Base-by-base conservation (phyloP, 2,888 invertebrate species). In the Mechanitis mazaeus region DNA sequence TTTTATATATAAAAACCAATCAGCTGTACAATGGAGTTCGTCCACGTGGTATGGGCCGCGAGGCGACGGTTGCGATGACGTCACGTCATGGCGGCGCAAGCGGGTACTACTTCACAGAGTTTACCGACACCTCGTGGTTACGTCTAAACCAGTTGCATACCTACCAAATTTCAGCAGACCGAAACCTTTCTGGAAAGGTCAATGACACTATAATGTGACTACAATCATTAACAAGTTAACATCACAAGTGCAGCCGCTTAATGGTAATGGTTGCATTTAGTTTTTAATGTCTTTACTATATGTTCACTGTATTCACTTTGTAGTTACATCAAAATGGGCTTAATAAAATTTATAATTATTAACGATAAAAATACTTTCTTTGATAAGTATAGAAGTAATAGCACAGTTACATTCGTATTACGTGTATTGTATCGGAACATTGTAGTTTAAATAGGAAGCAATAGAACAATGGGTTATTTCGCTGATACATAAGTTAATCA, bases 81-180 rank as follows among this genome's bases (percentile, higher is more conserved):
- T 84, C 81, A 81, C 68, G 64, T 68, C 61, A 64, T 70, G 70
- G 71, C 71, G 72, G 75, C 76, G 74, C 71, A 65, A 65, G 69
- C 72, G 69, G 65, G 68, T 69, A 63, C 69, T 63, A 67, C 69
- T 66, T 65, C 65, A 67, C 69, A 65, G 69, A 66, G 66, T 67
- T 69, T 66, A 69, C 71, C 69, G 69, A 68, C 74, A 72, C 72
- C 72, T 74, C 73, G 74, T 75, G 71, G 73, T 71, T 73, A 70
- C 66, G 71, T 74, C 78, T 77, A 80, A 84, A 83, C 84, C 84
- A 81, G 83, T 83, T 83, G 75, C 82, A 81, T 81, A 79, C 73
- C 73, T 80, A 79, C 75, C 72, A 79, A 79, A 76, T 84, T 82
- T 84, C 84, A 84, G 81, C 81, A 83, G 79, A 84, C 84, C 83